Base-by-base conservation (phyloP, 2,888 invertebrate genomes). In the Allophyes oxyacanthae region DNA sequence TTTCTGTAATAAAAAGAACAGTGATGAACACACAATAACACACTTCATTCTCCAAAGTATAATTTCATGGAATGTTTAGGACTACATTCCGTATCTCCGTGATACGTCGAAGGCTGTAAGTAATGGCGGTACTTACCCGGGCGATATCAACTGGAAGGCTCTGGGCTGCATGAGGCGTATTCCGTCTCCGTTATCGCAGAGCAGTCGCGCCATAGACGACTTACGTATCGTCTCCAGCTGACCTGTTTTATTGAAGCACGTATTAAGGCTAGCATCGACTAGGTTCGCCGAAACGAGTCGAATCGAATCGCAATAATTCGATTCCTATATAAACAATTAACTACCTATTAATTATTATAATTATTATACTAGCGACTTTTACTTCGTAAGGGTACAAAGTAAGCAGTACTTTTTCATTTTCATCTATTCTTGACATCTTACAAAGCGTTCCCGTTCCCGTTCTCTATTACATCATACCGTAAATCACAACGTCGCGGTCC, bases 101-200 rank as follows among this genome's bases (percentile, higher is more conserved):
- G 38, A 11, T 14, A 10, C 7, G 28, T n/a, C 15, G 28, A 38
- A 38, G 3, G 8, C 36, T 55, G 57, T 57, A 32, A 57, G 46
- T 70, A 70, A 72, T 44, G 42, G 43, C n/a, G 7, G 48, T 62
- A 72, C 85, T 88, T 79, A 92, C 92, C 79, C 72, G 4, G 67
- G 66, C n/a, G 84, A 80, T 40, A 92, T 80, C 63, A 87, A 88
- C 57, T 84, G 81, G 84, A 96, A 96, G 15, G 95, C 96, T 84
- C 90, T 91, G 0, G 95, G 95, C 82, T 96, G 96, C 95, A 96
- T 95, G n/a, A 90, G 79, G 41, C 87, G 81, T 37, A 96, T 92
- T 49, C 92, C 85, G 55, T 96, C 94, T 0, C 95, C 94, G 78
- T 97, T 97, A 80, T 97, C 96, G 75, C 97, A 97, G 44, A 97